Base-by-base conservation (phyloP, 2,113 vertebrate genomes). In the Pongo pygmaeus region DNA sequence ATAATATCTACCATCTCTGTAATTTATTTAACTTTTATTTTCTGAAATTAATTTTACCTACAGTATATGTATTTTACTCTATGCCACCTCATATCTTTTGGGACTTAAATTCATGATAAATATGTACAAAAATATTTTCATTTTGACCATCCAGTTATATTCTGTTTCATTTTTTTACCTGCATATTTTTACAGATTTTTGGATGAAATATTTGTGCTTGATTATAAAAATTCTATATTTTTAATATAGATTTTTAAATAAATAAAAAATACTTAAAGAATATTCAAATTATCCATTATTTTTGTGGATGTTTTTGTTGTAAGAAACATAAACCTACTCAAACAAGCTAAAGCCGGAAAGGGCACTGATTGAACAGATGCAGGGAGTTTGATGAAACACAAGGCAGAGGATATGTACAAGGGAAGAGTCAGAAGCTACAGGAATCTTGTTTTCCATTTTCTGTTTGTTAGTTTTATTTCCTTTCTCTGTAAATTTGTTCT, bases 1-100 rank as follows among this genome's bases (percentile, higher is more conserved):
- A 38, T 75, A 30, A 59, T 87, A 61, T 13, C 16, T 83, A 40
- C 20, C 13, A 85, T 12, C 0, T 92, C 40, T 64, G 52, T 50
- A 75, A 67, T 3, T 95, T 77, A 16, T 12, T 84, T 90, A 87
- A 32, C 75, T 92, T 83, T 75, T 89, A 94, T 61, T 93, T 91
- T 57, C 69, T 85, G 30, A 83, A 95, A 92, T 75, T 57, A 59
- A 79, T 70, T 95, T 89, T 93, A 12, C 13, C 35, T 80, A 23
- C 0, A 67, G 16, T 30, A 64, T 48, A 4, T 55, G 22, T 57
- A 67, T 78, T 83, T 87, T 80, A 84, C 7, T 84, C 6, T 27
- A 79, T 89, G 59, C 12, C 20, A 89, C 14, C 16, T 81, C 57
- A 83, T 48, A 81, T 93, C 14, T 64, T 91, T 50, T 85, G 38